phyloP scores from a whole-genome alignment of 2,113 vertebrate species.

The Ceyx margarethae region DNA sequence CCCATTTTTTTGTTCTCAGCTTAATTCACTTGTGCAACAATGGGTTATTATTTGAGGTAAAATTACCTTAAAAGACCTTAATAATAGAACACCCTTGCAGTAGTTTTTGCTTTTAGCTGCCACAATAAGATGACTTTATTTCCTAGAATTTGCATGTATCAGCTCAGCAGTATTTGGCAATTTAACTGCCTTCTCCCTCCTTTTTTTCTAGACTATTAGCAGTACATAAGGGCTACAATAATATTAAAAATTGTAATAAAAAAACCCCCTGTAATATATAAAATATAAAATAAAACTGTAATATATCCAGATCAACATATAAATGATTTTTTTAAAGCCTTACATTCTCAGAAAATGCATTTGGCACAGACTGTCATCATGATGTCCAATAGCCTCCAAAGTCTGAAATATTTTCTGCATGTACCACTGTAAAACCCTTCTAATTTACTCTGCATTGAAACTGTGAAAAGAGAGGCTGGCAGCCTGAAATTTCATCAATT shows the following conservation, averaged over 20 bases:
- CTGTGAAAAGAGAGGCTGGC: not conserved
- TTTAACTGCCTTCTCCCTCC: not conserved
- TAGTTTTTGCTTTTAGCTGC: not conserved
- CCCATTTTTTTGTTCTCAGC: not conserved
- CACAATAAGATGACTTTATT: not conserved
- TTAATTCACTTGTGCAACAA: constrained; percentile 8
- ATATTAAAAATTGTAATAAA: not conserved
- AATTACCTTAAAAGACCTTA: not conserved
- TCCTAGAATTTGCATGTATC: not conserved
- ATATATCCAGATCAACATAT: not conserved
- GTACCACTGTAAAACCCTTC: not conserved
- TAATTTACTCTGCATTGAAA: not conserved
- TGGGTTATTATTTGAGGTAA: not conserved
- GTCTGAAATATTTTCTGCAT: not conserved
- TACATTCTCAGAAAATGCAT: not conserved
- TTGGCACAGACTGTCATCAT: not conserved
- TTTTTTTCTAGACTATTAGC: not conserved
- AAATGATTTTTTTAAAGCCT: not conserved
- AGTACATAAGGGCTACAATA: not conserved
- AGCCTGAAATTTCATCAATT: not conserved
- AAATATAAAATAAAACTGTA: not conserved
- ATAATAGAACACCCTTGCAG: not conserved
- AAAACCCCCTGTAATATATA: no score
- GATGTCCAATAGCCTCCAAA: not conserved
- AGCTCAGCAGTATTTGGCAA: not conserved